phyloP scores from a whole-genome alignment of 2,797 vertebrate species.

The Macrochelys suwanniensis region DNA sequence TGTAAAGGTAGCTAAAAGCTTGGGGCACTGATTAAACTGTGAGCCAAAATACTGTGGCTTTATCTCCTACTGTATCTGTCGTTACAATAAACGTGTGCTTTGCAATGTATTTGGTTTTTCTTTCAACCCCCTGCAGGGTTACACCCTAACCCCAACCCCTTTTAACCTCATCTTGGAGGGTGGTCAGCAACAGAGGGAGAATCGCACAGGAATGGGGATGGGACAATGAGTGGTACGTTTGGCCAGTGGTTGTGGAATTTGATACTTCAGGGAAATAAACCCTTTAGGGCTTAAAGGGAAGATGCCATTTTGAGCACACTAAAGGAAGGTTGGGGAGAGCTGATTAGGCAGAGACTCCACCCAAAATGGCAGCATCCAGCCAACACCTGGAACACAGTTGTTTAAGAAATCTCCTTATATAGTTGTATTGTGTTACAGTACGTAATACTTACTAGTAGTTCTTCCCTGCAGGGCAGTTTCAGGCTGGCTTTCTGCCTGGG shows the following conservation, averaged over 20 bases:
- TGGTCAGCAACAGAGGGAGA: not conserved
- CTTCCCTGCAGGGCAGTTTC: not conserved
- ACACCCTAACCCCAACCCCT: too few species aligned
- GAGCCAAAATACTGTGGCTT: not conserved
- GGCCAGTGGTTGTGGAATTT: not conserved
- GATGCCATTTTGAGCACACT: rapidly evolving
- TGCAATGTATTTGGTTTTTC: not conserved
- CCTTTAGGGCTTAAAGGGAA: not conserved
- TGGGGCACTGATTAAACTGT: not conserved
- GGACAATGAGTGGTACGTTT: not conserved
- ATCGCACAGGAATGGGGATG: not conserved
- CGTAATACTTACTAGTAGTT: not conserved
- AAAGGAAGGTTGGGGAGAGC: not conserved
- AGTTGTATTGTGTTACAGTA: not conserved
- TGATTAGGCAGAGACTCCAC: not conserved
- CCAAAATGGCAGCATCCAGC: not conserved
- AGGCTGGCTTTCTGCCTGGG: not conserved
- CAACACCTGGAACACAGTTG: not conserved
- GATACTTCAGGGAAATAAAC: not conserved
- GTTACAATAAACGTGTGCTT: not conserved
- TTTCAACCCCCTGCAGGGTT: not conserved
- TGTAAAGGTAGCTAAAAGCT: not conserved
- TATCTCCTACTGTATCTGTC: not conserved
- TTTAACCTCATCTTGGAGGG: not conserved
- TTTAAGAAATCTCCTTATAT: not conserved